Conservation (phyloP, 2,113 vertebrate genomes). For the Melanotaenia duboulayi region DNA sequence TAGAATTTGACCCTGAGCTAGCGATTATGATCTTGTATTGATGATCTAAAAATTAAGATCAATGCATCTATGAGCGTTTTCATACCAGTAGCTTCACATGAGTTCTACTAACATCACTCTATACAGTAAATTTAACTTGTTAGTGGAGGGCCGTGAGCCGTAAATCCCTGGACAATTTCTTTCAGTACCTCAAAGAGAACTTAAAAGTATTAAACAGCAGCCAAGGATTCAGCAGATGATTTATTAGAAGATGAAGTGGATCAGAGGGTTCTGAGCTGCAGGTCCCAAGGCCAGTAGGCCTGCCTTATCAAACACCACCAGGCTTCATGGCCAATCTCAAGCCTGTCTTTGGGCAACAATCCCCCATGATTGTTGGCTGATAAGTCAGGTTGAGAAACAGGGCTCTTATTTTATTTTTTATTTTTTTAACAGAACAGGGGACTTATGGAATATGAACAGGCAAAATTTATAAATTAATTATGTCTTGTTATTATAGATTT, state of each 20-base stretch:
- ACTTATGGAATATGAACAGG: conserved; percentile 6
- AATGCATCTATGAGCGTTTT: background rate
- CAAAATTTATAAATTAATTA: no score
- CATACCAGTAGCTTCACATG: background rate
- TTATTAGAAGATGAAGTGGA: conserved; percentile 75
- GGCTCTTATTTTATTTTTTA: conserved; percentile 1
- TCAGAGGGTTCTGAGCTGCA: conserved; percentile 57
- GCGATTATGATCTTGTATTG: background rate
- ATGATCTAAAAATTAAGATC: background rate
- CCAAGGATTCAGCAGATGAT: conserved; percentile 61
- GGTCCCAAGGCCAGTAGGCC: conserved; percentile 64
- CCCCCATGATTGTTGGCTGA: conserved; percentile 53
- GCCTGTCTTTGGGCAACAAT: conserved; percentile 53
- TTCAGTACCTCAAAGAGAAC: conserved; percentile 52
- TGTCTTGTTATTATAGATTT: no score
- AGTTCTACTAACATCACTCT: conserved; percentile 16
- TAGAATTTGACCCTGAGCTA: no score
- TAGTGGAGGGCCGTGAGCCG: conserved; percentile 10
- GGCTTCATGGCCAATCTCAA: conserved; percentile 71
- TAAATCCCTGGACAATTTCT: conserved; percentile 54
- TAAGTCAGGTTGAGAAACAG: conserved; percentile 51
- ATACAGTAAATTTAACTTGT: conserved; percentile 10
- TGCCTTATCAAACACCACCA: conserved; percentile 74
- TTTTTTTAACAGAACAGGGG: background rate
- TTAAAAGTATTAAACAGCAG: conserved; percentile 54